Evolutionary conservation across 1,140 invertebrate species (phyloP).

Genomic region (Diachasmimorpha longicaudata): DNA sequence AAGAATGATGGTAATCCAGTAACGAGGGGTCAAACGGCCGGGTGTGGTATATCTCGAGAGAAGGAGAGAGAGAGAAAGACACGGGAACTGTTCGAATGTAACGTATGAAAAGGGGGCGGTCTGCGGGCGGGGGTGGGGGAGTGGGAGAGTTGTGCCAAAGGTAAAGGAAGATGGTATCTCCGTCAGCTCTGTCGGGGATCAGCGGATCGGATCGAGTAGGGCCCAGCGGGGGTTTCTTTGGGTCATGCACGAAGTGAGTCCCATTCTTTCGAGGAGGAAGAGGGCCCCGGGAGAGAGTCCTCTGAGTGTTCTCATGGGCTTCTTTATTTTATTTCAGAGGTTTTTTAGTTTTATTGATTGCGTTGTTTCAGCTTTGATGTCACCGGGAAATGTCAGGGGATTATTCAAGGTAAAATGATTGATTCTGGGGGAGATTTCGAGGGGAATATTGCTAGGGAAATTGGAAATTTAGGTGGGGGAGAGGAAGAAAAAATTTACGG

Average conservation of each 20-base stretch:
- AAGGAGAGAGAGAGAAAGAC: neutral
- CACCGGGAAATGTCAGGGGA: neutral
- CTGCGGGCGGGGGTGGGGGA: neutral
- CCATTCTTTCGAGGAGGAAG: constrained; percentile 44
- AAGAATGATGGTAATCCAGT: constrained; percentile 29
- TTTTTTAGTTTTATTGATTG: neutral
- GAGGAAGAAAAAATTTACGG: neutral
- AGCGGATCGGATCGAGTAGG: constrained; percentile 54
- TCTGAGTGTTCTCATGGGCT: constrained; percentile 1
- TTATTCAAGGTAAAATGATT: neutral
- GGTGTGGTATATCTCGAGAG: constrained; percentile 9
- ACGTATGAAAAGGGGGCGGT: neutral
- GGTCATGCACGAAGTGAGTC: constrained; percentile 56
- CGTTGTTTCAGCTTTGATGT: neutral
- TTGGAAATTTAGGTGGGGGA: neutral
- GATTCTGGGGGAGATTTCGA: neutral
- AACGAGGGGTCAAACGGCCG: constrained; percentile 23
- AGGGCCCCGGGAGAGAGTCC: neutral
- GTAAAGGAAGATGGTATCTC: constrained; percentile 48
- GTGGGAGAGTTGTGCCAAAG: neutral
- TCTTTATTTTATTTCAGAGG: neutral
- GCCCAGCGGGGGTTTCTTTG: constrained; percentile 54
- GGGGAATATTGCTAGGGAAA: neutral
- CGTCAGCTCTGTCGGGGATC: constrained; percentile 55
- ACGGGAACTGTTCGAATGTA: constrained; percentile 10